phyloP scores from a whole-genome alignment of 2,888 invertebrate genomes.

The Aphidoletes aphidimyza region DNA sequence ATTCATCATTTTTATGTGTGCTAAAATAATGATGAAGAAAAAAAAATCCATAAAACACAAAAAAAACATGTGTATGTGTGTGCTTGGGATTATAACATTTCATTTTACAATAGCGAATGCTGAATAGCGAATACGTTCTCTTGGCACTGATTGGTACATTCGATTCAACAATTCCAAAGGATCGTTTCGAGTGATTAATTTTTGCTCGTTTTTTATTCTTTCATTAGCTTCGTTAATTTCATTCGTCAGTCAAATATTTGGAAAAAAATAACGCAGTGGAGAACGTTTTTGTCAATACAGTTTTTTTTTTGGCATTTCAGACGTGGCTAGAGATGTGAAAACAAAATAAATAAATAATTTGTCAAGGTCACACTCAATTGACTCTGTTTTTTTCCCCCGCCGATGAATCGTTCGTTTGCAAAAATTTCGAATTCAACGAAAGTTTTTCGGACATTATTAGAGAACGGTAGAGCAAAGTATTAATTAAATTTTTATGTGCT shows the following conservation, averaged over 20 bases:
- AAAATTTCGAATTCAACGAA: too few relatives aligned
- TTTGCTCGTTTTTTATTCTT: neutral
- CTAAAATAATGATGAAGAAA: too few relatives aligned
- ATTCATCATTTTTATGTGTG: neutral
- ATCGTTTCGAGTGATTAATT: constrained; percentile 6
- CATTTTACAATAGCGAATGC: constrained; percentile 21
- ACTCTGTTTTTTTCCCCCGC: too few relatives aligned
- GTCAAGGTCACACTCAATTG: constrained; percentile 42
- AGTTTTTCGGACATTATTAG: too few relatives aligned
- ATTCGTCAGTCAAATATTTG: neutral
- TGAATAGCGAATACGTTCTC: neutral
- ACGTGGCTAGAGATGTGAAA: neutral
- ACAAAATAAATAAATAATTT: neutral
- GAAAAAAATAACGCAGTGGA: too few relatives aligned
- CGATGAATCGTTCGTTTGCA: neutral
- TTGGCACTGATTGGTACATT: constrained; percentile 18
- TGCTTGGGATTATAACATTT: constrained; percentile 5
- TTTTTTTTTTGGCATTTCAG: neutral
- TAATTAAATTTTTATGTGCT: constrained; percentile 7
- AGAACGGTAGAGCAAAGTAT: neutral
- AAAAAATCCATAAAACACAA: neutral
- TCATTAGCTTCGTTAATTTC: neutral
- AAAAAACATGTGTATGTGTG: neutral
- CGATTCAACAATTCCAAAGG: neutral
- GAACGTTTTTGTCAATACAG: neutral